phyloP scores from a whole-genome alignment of 1,140 invertebrate species.

The Aricia agestis region DNA sequence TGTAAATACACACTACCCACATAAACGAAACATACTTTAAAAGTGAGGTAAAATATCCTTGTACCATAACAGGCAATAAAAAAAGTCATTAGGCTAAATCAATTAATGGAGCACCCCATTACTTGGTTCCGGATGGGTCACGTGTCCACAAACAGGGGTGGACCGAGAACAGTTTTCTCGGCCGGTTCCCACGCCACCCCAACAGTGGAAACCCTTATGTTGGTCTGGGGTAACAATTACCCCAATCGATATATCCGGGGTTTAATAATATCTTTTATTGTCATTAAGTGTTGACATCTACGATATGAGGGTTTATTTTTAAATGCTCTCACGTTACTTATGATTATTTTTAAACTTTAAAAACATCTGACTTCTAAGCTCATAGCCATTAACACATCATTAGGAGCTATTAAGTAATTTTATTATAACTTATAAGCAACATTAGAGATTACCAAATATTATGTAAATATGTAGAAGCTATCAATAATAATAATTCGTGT shows the following conservation, averaged over 20 bases:
- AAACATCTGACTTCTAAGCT: not conserved
- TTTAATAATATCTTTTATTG: slow-evolving; percentile 25
- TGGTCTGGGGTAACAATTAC: slow-evolving; percentile 22
- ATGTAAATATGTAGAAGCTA: too few species aligned
- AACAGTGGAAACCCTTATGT: slow-evolving; percentile 59
- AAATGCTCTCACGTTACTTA: not conserved
- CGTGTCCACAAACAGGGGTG: slow-evolving; percentile 49
- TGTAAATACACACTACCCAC: too few species aligned
- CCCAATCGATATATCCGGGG: slow-evolving; percentile 44
- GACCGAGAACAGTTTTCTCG: slow-evolving; percentile 57
- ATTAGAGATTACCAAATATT: too few species aligned
- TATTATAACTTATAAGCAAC: too few species aligned
- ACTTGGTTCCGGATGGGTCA: slow-evolving; percentile 55
- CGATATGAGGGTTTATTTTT: not conserved
- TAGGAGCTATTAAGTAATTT: not conserved
- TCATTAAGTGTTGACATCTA: not conserved
- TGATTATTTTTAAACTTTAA: not conserved
- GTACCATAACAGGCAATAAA: not conserved
- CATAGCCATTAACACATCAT: not conserved
- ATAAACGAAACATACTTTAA: too few species aligned
- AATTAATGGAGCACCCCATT: slow-evolving; percentile 26
- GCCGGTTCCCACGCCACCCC: slow-evolving; percentile 62
- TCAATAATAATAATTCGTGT: too few species aligned
- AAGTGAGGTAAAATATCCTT: not conserved
- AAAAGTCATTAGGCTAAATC: not conserved